phyloP scores from a whole-genome alignment of 2,113 vertebrate genomes.

The Nothobranchius kuhntae region DNA sequence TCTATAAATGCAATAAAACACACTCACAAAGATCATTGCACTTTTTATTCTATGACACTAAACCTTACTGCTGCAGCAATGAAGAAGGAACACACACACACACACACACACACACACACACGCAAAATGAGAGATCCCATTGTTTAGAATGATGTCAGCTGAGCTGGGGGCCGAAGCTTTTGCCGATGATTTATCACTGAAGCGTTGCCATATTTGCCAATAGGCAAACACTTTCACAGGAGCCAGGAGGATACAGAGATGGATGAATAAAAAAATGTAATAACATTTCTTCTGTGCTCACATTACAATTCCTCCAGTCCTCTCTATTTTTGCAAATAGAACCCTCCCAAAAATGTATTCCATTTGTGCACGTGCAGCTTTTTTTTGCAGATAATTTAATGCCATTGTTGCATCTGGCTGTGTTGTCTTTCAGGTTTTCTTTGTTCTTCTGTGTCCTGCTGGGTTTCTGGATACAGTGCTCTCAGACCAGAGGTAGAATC shows the following conservation, averaged over 20 bases:
- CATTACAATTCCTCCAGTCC: slow-evolving; percentile 17
- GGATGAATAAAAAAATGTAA: slow-evolving; percentile 70
- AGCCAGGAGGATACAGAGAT: slow-evolving; percentile 66
- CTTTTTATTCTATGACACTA: neutral
- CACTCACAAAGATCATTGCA: neutral
- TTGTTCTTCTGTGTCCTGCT: slow-evolving; percentile 2
- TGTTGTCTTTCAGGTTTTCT: neutral
- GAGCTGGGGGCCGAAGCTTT: slow-evolving; percentile 47
- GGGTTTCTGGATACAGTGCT: slow-evolving; percentile 1
- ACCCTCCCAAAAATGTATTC: slow-evolving; percentile 12
- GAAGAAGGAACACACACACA: slow-evolving; percentile 33
- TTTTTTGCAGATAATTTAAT: slow-evolving; percentile 25
- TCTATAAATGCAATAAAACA: too few species aligned
- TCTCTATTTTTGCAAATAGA: slow-evolving; percentile 15
- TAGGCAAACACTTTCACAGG: slow-evolving; percentile 71
- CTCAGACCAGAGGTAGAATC: slow-evolving; percentile 4
- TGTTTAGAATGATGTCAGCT: slow-evolving; percentile 61
- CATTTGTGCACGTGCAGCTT: neutral
- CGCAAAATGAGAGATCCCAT: slow-evolving; percentile 53
- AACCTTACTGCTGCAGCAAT: neutral
- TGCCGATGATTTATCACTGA: slow-evolving; percentile 74
- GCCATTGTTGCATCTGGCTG: neutral
- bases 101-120: slow-evolving; percentile 22
- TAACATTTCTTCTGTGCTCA: slow-evolving; percentile 49
- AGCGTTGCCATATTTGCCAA: slow-evolving; percentile 70